phyloP scores from a whole-genome alignment of 1,140 invertebrate genomes.

The Brachystomella parvula region DNA sequence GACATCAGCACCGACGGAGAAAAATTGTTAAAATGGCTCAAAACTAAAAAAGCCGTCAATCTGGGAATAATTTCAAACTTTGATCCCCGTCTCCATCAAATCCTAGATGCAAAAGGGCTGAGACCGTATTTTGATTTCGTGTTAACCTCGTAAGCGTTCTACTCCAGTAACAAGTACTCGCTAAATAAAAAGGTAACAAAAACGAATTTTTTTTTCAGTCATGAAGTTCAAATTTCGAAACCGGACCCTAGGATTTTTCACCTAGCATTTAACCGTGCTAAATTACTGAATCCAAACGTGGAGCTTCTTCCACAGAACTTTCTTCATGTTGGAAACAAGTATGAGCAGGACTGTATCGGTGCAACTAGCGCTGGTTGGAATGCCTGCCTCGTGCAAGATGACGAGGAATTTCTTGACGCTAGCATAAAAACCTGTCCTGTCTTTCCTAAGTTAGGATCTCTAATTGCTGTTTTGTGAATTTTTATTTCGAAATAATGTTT shows the following conservation, averaged over 20 bases:
- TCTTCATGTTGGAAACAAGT: conserved; percentile 72
- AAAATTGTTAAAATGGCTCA: conserved; percentile 55
- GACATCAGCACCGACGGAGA: conserved; percentile 54
- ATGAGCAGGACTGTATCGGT: conserved; percentile 65
- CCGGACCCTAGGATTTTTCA: conserved; percentile 65
- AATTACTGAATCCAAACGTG: not conserved
- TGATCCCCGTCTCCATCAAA: conserved; percentile 64
- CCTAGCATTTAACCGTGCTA: conserved; percentile 50
- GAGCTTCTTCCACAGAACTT: conserved; percentile 51
- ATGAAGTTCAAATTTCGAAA: conserved; percentile 62
- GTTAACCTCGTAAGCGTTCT: too few relatives aligned
- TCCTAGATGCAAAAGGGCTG: conserved; percentile 58
- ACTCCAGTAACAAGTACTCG: too few relatives aligned
- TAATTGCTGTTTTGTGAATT: too few relatives aligned
- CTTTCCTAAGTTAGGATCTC: not conserved
- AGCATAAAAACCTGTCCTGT: not conserved
- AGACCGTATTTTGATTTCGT: conserved; percentile 68
- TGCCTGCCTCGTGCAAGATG: conserved; percentile 60
- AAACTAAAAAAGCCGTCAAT: conserved; percentile 43
- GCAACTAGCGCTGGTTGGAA: conserved; percentile 66
- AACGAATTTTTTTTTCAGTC: too few relatives aligned
- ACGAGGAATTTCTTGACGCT: not conserved
- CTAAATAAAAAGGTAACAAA: too few relatives aligned
- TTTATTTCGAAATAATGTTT: not conserved
- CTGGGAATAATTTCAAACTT: conserved; percentile 82